Percentiles rank a stretch among this genome's conserved stretches.
Evolutionary conservation across 2,797 vertebrate species (phyloP).

Genomic region (Podargus strigoides): DNA sequence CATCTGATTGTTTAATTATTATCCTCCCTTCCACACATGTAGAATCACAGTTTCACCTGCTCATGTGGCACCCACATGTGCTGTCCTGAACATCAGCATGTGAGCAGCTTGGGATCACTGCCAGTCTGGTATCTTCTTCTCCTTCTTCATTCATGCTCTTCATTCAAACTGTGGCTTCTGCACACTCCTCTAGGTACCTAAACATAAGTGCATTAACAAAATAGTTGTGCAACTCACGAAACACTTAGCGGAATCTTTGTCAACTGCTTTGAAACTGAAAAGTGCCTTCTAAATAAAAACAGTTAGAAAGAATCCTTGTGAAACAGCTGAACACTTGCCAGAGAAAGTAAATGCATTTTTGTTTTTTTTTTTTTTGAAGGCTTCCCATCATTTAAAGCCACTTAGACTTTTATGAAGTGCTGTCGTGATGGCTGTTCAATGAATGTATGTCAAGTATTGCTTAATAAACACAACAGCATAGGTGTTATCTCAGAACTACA

Average conservation of each 20-base stretch:
- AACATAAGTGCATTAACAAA: background rate
- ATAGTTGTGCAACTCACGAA: background rate
- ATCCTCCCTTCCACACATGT: conserved; percentile 18
- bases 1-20: conserved; percentile 49
- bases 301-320: background rate
- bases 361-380: background rate
- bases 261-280: background rate
- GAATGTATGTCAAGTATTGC: background rate
- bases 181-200: rapidly evolving
- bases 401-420: background rate
- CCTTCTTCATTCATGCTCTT: background rate
- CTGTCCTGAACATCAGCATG: background rate
- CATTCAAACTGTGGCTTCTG: rapidly evolving
- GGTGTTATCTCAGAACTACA: background rate
- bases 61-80: conserved; percentile 57
- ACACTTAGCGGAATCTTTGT: background rate
- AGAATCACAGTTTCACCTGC: conserved; percentile 41
- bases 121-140: background rate
- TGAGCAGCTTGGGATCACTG: background rate
- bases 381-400: background rate
- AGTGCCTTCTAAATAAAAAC: background rate
- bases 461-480: background rate
- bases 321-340: background rate
- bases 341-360: background rate
- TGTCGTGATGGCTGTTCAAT: background rate